These are phyloP conservation scores for Orthonychiurus folsomi DNA, from an alignment of 2,888 invertebrate genomes.

Conservation along the genomic window DNA sequence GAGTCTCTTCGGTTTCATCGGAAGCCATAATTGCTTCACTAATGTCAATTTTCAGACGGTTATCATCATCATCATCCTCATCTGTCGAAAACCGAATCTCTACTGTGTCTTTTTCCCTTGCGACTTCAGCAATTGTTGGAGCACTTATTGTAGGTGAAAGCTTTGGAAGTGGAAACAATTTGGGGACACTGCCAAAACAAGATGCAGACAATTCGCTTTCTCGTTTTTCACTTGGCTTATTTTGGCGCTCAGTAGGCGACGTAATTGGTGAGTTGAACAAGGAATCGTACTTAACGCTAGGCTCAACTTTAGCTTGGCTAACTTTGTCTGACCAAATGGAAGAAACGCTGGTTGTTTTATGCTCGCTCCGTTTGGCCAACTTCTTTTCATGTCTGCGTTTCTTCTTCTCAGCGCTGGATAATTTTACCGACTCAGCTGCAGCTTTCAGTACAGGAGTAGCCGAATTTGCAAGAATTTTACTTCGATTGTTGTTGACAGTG, in stretches of 20 bases:
- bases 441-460: background rate
- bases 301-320: conserved; percentile 25
- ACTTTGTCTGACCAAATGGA: conserved; percentile 15
- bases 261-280: conserved; percentile 34
- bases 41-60: conserved; percentile 36
- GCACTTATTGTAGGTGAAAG: conserved; percentile 16
- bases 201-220: conserved; percentile 12
- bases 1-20: conserved; percentile 28
- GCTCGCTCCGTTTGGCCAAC: conserved; percentile 52
- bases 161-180: conserved; percentile 28
- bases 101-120: conserved; percentile 5
- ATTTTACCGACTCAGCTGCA: background rate
- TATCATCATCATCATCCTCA: conserved; percentile 38
- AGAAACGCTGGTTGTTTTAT: conserved; percentile 45
- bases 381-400: conserved; percentile 73
- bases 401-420: conserved; percentile 55
- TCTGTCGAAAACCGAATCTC: conserved; percentile 37
- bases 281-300: conserved; percentile 26
- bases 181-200: conserved; percentile 13
- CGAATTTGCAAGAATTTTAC: background rate
- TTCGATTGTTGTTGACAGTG: background rate
- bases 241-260: conserved; percentile 40
- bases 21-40: conserved; percentile 34
- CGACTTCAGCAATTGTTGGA: background rate
- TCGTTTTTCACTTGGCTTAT: conserved; percentile 53